These are phyloP conservation scores for Bubalus kerabau DNA, from an alignment of 2,113 vertebrate genomes.

Conservation along the genomic window DNA sequence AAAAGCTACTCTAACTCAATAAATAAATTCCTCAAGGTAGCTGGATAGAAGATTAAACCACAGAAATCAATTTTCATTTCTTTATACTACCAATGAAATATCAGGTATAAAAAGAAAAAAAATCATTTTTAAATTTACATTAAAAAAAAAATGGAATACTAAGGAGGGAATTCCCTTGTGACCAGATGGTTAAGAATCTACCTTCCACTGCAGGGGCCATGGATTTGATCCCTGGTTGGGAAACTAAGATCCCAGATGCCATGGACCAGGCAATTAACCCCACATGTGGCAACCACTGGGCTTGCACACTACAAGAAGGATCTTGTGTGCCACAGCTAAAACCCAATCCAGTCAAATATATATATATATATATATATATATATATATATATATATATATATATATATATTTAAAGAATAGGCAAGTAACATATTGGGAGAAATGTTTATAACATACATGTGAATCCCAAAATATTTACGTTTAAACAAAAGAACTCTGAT, in stretches of 20 bases:
- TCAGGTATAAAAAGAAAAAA: neutral
- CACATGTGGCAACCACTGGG: neutral
- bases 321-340: neutral
- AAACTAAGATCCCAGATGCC: neutral
- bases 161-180: neutral
- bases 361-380: neutral
- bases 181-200: neutral
- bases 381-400: no score
- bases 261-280: neutral
- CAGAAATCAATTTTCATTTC: neutral
- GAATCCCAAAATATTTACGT: neutral
- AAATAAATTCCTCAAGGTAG: neutral
- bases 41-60: neutral
- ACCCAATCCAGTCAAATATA: neutral
- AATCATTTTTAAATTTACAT: neutral
- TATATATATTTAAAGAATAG: neutral
- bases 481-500: neutral
- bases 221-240: neutral
- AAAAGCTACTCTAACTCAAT: neutral
- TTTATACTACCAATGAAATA: neutral
- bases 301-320: neutral
- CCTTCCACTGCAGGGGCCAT: neutral
- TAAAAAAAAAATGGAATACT: neutral
- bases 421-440: neutral
- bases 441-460: neutral